These are phyloP conservation scores for Ferrisia virgata DNA, from an alignment of 2,888 invertebrate genomes.

Conservation along the genomic window DNA sequence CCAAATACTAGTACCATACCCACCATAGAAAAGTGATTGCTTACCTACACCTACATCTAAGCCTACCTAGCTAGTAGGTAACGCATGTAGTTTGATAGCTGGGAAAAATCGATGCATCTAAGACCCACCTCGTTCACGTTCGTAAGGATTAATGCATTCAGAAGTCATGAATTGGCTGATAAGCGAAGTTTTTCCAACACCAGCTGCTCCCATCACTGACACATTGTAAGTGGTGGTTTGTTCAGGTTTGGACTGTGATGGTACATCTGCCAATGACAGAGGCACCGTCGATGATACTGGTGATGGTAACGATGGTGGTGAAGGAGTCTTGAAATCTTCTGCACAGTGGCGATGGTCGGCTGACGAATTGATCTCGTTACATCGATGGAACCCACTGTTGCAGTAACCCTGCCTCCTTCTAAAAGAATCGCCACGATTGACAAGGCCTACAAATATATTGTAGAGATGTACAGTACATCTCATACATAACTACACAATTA, in stretches of 20 bases:
- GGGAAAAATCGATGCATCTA: not conserved
- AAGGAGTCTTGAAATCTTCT: constrained; percentile 52
- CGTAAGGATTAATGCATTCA: constrained; percentile 90
- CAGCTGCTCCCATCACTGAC: constrained; percentile 73
- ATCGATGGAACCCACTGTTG: constrained; percentile 65
- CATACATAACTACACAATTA: not conserved
- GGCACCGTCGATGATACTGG: not conserved
- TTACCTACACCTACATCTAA: too few species aligned
- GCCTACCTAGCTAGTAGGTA: too few species aligned
- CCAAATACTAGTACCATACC: too few species aligned
- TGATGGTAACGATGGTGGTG: too few species aligned
- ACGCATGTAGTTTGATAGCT: too few species aligned
- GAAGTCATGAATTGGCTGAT: constrained; percentile 89
- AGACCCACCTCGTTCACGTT: constrained; percentile 72
- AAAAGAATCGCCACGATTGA: constrained; percentile 92
- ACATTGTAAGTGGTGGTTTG: constrained; percentile 62
- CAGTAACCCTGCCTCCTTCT: constrained; percentile 78
- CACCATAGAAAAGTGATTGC: too few species aligned
- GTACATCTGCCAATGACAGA: too few species aligned
- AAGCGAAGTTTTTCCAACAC: constrained; percentile 81
- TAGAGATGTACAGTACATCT: constrained; percentile 43
- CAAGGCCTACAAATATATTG: constrained; percentile 66
- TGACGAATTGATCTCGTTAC: not conserved
- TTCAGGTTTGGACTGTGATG: too few species aligned
- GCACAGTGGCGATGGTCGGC: not conserved